A percentile compares a stretch with the other conserved stretches of the same genome.
Conservation (phyloP, 2,797 vertebrate genomes). For the Leuciscus waleckii region DNA sequence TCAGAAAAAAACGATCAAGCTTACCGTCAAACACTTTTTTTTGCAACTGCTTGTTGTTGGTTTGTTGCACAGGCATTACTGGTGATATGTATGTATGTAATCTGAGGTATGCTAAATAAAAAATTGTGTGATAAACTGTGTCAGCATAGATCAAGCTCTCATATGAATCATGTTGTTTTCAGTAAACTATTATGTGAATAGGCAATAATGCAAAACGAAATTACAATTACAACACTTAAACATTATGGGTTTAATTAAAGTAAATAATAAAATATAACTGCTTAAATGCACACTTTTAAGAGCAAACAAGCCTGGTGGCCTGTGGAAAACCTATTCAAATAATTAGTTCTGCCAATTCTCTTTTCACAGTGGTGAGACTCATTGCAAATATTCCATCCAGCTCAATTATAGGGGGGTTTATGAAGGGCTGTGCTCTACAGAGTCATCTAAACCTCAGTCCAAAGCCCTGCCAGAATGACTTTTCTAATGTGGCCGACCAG, state of each 20-base stretch:
- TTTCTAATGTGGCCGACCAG: conserved; percentile 58
- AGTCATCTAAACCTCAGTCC: conserved; percentile 65
- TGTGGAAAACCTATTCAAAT: conserved; percentile 65
- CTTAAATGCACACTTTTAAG: conserved; percentile 65
- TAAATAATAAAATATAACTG: conserved; percentile 64
- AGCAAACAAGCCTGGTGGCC: conserved; percentile 63
- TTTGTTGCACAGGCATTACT: neutral
- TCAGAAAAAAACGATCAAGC: conserved; percentile 55
- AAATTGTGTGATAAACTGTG: conserved; percentile 1
- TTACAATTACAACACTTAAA: neutral
- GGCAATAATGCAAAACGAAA: neutral
- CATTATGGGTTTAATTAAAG: conserved; percentile 63
- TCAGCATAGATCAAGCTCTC: neutral
- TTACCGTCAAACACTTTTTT: conserved; percentile 4
- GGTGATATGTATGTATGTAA: neutral
- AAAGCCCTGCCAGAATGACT: conserved; percentile 53
- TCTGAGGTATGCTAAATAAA: neutral
- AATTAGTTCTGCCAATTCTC: conserved; percentile 61
- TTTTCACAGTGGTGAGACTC: conserved; percentile 61
- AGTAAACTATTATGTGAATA: conserved; percentile 1
- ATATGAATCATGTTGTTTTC: neutral
- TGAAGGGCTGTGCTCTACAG: conserved; percentile 60
- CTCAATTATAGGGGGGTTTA: conserved; percentile 72
- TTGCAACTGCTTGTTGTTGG: neutral
- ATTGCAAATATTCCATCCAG: conserved; percentile 65